Evolutionary conservation across 2,888 invertebrate species (phyloP).

Genomic region (Drosophila picticornis): DNA sequence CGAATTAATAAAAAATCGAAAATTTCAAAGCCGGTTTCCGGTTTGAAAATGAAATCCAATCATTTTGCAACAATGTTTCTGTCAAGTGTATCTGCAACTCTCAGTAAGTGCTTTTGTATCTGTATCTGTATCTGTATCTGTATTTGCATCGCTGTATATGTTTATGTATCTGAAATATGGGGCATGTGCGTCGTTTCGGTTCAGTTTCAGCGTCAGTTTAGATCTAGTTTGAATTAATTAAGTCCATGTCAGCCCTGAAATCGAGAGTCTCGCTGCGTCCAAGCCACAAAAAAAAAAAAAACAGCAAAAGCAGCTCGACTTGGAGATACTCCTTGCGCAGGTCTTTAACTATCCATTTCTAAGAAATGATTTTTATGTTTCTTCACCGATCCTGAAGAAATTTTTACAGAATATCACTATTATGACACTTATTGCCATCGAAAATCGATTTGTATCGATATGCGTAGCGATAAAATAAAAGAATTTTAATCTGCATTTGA

Average conservation of each 20-base stretch:
- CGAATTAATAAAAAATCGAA: not conserved
- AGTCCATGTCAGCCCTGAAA: conserved; percentile 58
- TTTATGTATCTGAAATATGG: conserved; percentile 27
- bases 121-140: not conserved
- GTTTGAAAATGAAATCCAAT: not conserved
- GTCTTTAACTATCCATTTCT: not conserved
- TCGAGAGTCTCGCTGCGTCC: conserved; percentile 57
- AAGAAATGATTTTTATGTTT: not conserved
- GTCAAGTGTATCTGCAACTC: not conserved
- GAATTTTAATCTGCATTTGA: too few relatives aligned
- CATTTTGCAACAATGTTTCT: not conserved
- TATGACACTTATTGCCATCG: not conserved
- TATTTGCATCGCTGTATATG: conserved; percentile 2
- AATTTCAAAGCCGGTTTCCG: not conserved
- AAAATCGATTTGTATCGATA: not conserved
- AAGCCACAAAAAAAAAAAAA: conserved; percentile 1
- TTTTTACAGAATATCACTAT: not conserved
- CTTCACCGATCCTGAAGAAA: not conserved
- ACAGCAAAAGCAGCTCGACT: not conserved
- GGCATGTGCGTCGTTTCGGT: conserved; percentile 43
- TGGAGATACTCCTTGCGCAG: not conserved
- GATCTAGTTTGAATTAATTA: conserved; percentile 71
- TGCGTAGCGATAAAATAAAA: not conserved
- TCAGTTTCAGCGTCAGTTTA: conserved; percentile 22
- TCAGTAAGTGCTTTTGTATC: conserved; percentile 2